phyloP scores from a whole-genome alignment of 2,797 vertebrate genomes.

The Emys orbicularis region DNA sequence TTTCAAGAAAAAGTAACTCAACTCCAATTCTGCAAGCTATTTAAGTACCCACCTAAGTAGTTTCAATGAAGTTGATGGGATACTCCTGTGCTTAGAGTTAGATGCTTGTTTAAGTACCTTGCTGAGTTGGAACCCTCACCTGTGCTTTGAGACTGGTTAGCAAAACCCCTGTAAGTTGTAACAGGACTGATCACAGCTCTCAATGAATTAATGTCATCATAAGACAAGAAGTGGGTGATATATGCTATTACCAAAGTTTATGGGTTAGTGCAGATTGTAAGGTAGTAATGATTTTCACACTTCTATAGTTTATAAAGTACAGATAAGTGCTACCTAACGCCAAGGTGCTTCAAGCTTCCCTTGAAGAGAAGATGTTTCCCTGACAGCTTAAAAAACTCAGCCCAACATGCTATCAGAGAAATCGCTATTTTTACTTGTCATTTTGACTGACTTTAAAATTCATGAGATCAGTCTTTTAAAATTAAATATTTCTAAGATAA shows the following conservation, averaged over 20 bases:
- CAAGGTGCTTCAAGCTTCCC: not conserved
- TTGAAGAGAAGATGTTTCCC: not conserved
- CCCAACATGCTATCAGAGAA: not conserved
- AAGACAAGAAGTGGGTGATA: rapidly evolving
- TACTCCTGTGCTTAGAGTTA: not conserved
- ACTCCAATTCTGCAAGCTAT: not conserved
- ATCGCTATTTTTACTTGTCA: not conserved
- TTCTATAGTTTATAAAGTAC: not conserved
- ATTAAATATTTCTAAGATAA: not conserved
- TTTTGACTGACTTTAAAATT: not conserved
- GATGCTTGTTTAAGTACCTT: constrained; percentile 19
- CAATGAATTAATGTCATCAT: constrained; percentile 51
- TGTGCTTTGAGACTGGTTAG: constrained; percentile 12
- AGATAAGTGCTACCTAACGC: not conserved
- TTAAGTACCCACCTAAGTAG: not conserved
- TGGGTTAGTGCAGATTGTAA: not conserved
- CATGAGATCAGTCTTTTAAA: not conserved
- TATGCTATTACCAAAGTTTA: not conserved
- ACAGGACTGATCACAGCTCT: constrained; percentile 49
- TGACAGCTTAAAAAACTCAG: not conserved
- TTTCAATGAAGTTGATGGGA: not conserved
- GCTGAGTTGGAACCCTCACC: constrained; percentile 43
- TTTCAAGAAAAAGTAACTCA: not conserved
- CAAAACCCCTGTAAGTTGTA: constrained; percentile 23
- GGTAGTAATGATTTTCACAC: not conserved